Evolutionary conservation across 2,797 vertebrate species (phyloP), one percentile per base, ranked within the genome.

Genomic region (Ciconia nigra): DNA sequence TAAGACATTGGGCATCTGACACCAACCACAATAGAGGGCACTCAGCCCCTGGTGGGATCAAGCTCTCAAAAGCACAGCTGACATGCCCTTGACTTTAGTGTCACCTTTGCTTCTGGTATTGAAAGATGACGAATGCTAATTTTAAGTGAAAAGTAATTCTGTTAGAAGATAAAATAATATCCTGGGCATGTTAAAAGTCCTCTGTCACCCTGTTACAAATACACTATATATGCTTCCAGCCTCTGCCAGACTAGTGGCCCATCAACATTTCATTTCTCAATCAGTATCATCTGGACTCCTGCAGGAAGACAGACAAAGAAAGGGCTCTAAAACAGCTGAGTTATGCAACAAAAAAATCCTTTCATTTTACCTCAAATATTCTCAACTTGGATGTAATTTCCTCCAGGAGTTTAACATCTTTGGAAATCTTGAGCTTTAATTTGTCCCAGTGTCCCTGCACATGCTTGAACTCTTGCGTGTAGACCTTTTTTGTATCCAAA

Each of bases 381-480:
- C 84, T 98, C 87, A 98, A 12, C 92, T 97, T 98, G 33, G 97
- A 97, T 31, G 57, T 57, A 73, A 98, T 94, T 91, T 98, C 98
- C 94, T 99, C 98, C 84, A 99, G 97, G 42, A 98, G 95, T 66
- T 98, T 98, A 69, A 99, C 93, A 90, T 99, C 99, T 83, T 98
- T 99, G 21, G 98, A 98, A 84, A 98, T 97, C 59, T 94, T 98
- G 91, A 97, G 96, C 66, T 98, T 99, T 26, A 99, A 97, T 44
- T 97, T 98, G 79, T 98, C 98, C 99, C 99, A 99, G 79, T 96
- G 97, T 77, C 98, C 98, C 59, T 98, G 98, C 39, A 98, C 47
- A 93, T 97, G 98, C 97, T 97, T 99, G 96, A 98, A 99, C 98
- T 99, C 99, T 98, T 96, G 98, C 90, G 91, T 97, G 73, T 97